These are phyloP conservation scores for Gadopsis marmoratus DNA, from an alignment of 2,797 vertebrate species.

Conservation along the genomic window DNA sequence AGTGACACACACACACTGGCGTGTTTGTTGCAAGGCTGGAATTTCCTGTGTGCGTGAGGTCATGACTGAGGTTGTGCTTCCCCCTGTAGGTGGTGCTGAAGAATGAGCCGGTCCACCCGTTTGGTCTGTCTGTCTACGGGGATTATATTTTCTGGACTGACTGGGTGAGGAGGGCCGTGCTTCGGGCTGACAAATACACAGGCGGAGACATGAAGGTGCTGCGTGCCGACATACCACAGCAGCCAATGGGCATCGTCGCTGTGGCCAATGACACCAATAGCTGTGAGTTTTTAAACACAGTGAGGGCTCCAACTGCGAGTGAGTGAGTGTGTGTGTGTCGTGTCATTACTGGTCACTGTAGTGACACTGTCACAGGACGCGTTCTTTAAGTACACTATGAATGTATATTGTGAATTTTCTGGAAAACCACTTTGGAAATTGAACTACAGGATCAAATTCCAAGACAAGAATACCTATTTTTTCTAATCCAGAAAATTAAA, in stretches of 20 bases:
- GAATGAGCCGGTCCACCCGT: slow-evolving; percentile 96
- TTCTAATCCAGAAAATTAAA: background rate
- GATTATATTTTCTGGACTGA: slow-evolving; percentile 99
- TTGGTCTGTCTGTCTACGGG: slow-evolving; percentile 94
- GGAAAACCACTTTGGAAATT: background rate
- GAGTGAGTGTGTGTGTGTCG: background rate
- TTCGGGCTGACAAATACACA: slow-evolving; percentile 95
- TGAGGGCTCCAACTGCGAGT: background rate
- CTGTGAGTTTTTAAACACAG: slow-evolving; percentile 88
- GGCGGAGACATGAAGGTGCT: slow-evolving; percentile 96
- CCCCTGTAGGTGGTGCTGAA: slow-evolving; percentile 92
- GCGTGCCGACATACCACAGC: slow-evolving; percentile 96
- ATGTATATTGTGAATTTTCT: background rate
- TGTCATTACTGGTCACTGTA: background rate
- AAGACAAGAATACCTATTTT: background rate
- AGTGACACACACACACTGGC: slow-evolving; percentile 72
- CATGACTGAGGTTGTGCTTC: slow-evolving; percentile 39
- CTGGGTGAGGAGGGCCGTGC: slow-evolving; percentile 97
- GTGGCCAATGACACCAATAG: slow-evolving; percentile 98
- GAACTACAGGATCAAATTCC: background rate
- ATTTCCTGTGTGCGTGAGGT: slow-evolving; percentile 10
- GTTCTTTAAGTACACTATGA: background rate
- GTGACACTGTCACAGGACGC: background rate
- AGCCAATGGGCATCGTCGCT: slow-evolving; percentile 97
- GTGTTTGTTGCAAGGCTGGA: slow-evolving; percentile 11